phyloP scores from a whole-genome alignment of 2,113 vertebrate genomes.

The Aphyosemion australe region DNA sequence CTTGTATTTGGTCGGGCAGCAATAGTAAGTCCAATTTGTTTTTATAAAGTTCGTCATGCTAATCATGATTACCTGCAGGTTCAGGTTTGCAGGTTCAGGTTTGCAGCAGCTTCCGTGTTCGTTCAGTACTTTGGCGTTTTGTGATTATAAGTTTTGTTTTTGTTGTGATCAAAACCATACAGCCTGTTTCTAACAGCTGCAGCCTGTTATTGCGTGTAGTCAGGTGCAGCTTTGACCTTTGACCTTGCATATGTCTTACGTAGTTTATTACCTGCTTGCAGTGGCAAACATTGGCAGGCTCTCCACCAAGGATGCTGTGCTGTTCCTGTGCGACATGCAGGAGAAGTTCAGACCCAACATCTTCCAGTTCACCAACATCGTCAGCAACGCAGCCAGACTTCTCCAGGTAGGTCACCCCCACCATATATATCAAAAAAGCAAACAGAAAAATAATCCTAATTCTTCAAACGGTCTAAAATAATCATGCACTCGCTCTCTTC shows the following conservation, averaged over 20 bases:
- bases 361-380: conserved; percentile 85
- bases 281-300: conserved; percentile 80
- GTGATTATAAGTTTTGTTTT: not conserved
- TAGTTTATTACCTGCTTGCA: conserved; percentile 18
- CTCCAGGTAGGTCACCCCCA: conserved; percentile 79
- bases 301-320: conserved; percentile 76
- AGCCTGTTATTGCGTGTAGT: not conserved
- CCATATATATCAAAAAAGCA: too few relatives aligned
- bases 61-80: too few relatives aligned
- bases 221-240: not conserved
- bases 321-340: conserved; percentile 91
- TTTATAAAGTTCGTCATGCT: not conserved
- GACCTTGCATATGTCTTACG: not conserved
- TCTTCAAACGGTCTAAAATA: not conserved
- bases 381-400: conserved; percentile 84
- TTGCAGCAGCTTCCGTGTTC: not conserved
- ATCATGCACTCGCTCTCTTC: not conserved
- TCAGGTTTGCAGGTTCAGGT: too few relatives aligned
- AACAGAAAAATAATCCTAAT: not conserved
- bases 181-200: too few relatives aligned
- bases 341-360: conserved; percentile 86
- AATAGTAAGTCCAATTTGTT: conserved; percentile 55
- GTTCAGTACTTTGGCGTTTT: not conserved
- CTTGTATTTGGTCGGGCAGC: conserved; percentile 2
- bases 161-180: not conserved